These are phyloP conservation scores for Nannoperca australis DNA, from an alignment of 2,797 vertebrate genomes.

Conservation along the genomic window DNA sequence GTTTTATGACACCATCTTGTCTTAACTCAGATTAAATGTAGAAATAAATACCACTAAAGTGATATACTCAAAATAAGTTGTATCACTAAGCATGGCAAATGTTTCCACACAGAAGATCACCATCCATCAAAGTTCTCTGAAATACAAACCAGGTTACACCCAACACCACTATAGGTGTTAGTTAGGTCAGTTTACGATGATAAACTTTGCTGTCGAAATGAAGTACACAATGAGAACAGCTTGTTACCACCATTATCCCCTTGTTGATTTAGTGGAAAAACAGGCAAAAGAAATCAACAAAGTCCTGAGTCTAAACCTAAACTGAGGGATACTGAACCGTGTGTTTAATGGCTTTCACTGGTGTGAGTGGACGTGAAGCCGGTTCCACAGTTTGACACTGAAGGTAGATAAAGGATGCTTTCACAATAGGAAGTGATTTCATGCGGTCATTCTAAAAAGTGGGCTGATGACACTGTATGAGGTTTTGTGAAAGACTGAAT, in stretches of 20 bases:
- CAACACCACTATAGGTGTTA: background rate
- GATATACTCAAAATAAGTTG: background rate
- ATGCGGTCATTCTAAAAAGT: background rate
- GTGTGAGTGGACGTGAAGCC: background rate
- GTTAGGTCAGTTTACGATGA: background rate
- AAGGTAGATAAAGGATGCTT: background rate
- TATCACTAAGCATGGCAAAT: background rate
- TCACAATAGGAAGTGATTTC: conserved; percentile 3
- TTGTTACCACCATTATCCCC: background rate
- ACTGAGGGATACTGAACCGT: background rate
- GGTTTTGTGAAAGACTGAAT: background rate
- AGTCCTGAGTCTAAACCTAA: background rate
- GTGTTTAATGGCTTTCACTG: background rate
- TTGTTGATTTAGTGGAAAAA: conserved; percentile 19
- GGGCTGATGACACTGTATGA: background rate
- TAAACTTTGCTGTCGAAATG: background rate
- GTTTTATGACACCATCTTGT: background rate
- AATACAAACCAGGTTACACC: background rate
- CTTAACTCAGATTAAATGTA: background rate
- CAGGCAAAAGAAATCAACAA: background rate
- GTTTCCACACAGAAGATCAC: background rate
- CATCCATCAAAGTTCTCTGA: background rate
- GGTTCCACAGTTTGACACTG: background rate
- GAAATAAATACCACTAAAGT: background rate
- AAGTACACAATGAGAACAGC: background rate